Conservation (phyloP, 2,797 vertebrate genomes). For the Lepilemur septentrionalis region DNA sequence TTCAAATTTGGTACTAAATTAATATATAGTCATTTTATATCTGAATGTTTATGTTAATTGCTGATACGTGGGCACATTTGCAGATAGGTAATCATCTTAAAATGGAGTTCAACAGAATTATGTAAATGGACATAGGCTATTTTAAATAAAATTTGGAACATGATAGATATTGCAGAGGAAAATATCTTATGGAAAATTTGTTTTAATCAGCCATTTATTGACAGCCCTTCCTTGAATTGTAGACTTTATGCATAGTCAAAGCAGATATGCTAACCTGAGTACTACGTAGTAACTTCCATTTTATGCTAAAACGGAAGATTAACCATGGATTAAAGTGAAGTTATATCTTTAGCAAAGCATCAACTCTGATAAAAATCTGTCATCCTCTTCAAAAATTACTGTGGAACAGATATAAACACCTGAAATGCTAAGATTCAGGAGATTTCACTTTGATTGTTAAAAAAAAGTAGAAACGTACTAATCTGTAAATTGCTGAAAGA, state of each 20-base stretch:
- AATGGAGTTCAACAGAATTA: background rate
- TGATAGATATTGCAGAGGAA: background rate
- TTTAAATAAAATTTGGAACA: slow-evolving; percentile 15
- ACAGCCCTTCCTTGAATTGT: background rate
- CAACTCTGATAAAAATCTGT: slow-evolving; percentile 18
- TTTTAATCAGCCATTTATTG: background rate
- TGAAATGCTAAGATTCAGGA: background rate
- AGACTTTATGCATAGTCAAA: background rate
- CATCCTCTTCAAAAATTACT: slow-evolving; percentile 27
- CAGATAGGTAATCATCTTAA: background rate
- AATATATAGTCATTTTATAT: background rate
- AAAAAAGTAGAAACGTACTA: background rate
- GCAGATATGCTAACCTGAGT: background rate
- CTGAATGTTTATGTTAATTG: background rate
- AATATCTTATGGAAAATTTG: background rate
- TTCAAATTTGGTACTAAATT: background rate
- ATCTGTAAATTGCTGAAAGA: background rate
- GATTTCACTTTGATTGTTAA: background rate
- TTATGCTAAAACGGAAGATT: slow-evolving; percentile 25
- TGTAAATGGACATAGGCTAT: background rate
- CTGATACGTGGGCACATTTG: background rate
- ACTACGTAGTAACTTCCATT: background rate
- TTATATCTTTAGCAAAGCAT: slow-evolving; percentile 7
- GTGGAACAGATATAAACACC: background rate
- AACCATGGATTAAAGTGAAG: background rate